Evolutionary conservation across 2,888 invertebrate species (phyloP).

Genomic region (Drosophila picticornis): DNA sequence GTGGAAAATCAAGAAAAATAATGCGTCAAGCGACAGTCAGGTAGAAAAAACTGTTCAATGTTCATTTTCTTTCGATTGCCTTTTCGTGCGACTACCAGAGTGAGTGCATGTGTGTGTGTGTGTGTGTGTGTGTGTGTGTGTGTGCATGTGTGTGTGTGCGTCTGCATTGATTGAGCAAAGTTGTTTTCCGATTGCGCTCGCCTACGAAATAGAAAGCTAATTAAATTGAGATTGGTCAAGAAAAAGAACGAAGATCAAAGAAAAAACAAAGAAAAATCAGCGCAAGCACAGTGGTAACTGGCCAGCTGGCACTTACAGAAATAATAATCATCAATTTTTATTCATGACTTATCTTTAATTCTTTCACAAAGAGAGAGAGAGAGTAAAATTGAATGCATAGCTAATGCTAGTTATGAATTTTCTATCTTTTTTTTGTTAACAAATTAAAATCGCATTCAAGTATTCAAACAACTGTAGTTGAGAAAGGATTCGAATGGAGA

Average conservation of each 20-base stretch:
- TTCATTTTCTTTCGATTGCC: conserved; percentile 54
- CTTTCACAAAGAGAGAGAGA: neutral
- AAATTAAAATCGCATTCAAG: neutral
- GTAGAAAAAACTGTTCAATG: conserved; percentile 53
- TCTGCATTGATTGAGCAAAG: conserved; percentile 50
- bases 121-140: conserved; percentile 10
- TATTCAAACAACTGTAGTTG: neutral
- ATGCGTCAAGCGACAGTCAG: conserved; percentile 56
- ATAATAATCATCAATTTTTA: neutral
- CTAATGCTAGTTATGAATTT: neutral
- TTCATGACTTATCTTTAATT: neutral
- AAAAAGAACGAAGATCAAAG: neutral
- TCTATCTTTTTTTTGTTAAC: neutral
- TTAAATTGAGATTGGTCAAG: conserved; percentile 68
- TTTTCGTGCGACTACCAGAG: conserved; percentile 15
- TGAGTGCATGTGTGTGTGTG: neutral
- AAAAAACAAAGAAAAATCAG: neutral
- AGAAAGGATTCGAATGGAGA: neutral
- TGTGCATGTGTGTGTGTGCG: conserved; percentile 30
- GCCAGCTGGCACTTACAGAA: neutral
- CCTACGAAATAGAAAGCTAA: conserved; percentile 64
- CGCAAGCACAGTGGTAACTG: conserved; percentile 3
- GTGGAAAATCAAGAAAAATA: conserved; percentile 75
- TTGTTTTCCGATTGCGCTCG: conserved; percentile 38
- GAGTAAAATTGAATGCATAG: too few species aligned